phyloP scores from a whole-genome alignment of 1,140 invertebrate genomes.

The Hylaeus anthracinus region DNA sequence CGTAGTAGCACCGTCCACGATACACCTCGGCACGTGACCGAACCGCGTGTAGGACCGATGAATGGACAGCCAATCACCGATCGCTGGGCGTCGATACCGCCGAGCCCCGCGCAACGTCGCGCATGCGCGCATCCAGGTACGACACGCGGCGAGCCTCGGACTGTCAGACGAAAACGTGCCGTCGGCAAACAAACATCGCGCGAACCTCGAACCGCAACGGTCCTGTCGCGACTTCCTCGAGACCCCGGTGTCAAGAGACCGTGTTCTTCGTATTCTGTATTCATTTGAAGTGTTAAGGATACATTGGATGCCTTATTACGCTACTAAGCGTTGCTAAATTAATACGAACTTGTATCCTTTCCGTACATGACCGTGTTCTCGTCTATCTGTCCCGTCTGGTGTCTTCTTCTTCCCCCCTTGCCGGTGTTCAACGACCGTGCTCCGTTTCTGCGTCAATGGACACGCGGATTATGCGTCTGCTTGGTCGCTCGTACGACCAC shows the following conservation, averaged over 20 bases:
- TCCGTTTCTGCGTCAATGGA: slow-evolving; percentile 51
- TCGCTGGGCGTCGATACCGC: background rate
- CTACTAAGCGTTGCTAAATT: too few species aligned
- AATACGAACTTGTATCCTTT: too few species aligned
- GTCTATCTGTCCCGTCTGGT: background rate
- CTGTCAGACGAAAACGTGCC: slow-evolving; percentile 42
- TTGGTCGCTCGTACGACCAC: slow-evolving; percentile 60
- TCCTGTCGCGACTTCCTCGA: slow-evolving; percentile 34
- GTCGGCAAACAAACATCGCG: slow-evolving; percentile 21
- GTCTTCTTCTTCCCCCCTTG: background rate
- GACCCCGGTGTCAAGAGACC: slow-evolving; percentile 62
- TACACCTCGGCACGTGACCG: slow-evolving; percentile 23
- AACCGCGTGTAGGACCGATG: slow-evolving; percentile 24
- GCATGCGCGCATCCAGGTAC: slow-evolving; percentile 15
- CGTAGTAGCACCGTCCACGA: background rate
- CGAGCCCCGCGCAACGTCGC: background rate
- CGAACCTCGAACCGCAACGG: background rate
- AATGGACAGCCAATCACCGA: slow-evolving; percentile 21
- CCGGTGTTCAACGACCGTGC: background rate
- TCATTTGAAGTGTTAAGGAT: too few species aligned
- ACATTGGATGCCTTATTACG: too few species aligned
- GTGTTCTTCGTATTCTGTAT: background rate
- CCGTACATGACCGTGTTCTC: slow-evolving; percentile 9
- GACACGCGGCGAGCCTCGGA: slow-evolving; percentile 20
- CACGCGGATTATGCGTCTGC: slow-evolving; percentile 56